Evolutionary conservation across 2,797 vertebrate species (phyloP).

Genomic region (Margarornis squamiger): DNA sequence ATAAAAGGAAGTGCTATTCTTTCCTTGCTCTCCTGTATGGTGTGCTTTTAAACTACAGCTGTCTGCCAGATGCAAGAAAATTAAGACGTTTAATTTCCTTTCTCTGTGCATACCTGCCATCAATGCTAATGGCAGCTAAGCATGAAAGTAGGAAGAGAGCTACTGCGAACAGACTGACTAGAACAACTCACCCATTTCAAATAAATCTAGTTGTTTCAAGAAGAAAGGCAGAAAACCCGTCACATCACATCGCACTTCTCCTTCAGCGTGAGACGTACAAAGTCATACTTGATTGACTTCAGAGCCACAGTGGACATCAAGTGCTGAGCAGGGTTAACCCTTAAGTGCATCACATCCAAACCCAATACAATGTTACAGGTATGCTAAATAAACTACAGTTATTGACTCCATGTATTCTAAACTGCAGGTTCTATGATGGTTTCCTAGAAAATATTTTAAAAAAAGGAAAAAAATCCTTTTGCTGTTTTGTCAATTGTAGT

Average conservation of each 20-base stretch:
- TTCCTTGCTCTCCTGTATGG: neutral
- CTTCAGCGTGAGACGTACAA: neutral
- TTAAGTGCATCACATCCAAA: neutral
- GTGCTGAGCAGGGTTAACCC: neutral
- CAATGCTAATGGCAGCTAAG: slow-evolving; percentile 19
- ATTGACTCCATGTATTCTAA: neutral
- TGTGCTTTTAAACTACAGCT: slow-evolving; percentile 19
- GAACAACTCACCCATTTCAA: neutral
- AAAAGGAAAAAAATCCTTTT: neutral
- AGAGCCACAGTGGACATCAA: neutral
- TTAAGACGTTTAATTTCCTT: slow-evolving; percentile 56
- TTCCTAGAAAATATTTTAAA: neutral
- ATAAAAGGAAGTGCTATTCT: slow-evolving; percentile 15
- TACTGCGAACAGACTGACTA: neutral
- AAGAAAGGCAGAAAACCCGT: neutral
- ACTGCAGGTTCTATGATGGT: neutral
- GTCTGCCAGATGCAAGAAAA: slow-evolving; percentile 55
- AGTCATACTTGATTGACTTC: neutral
- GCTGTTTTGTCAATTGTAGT: neutral
- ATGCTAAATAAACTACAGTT: neutral
- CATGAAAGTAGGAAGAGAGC: neutral
- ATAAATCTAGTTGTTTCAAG: neutral
- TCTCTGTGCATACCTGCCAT: neutral
- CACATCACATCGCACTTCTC: neutral
- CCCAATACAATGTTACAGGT: neutral